phyloP scores from a whole-genome alignment of 2,797 vertebrate species.

The Syngnathus rostellatus region DNA sequence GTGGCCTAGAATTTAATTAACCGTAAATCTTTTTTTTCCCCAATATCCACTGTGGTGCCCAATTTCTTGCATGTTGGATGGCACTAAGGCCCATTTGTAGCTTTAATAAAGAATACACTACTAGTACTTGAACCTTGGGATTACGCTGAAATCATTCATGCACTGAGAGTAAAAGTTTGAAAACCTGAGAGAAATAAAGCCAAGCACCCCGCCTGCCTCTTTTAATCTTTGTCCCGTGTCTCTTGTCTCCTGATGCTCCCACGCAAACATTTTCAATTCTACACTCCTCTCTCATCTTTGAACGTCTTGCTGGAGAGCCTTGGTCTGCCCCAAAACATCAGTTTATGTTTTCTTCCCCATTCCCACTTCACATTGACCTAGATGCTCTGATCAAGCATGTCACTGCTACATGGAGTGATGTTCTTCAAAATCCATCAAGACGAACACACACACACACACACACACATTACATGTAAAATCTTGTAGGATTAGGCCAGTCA shows the following conservation, averaged over 20 bases:
- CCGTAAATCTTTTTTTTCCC: constrained; percentile 36
- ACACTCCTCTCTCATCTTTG: constrained; percentile 25
- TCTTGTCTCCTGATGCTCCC: constrained; percentile 27
- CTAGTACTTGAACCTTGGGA: constrained; percentile 47
- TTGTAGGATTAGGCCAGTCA: constrained; percentile 44
- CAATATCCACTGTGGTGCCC: constrained; percentile 24
- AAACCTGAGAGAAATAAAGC: constrained; percentile 30
- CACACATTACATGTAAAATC: constrained; percentile 20
- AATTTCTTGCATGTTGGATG: constrained; percentile 43
- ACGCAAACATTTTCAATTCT: constrained; percentile 24
- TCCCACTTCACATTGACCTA: constrained; percentile 56
- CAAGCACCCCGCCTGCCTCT: constrained; percentile 22
- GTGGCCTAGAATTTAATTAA: constrained; percentile 51
- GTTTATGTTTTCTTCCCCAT: constrained; percentile 14
- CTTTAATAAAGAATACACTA: constrained; percentile 44
- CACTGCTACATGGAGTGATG: constrained; percentile 44
- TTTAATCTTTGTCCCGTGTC: constrained; percentile 41
- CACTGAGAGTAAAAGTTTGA: constrained; percentile 17
- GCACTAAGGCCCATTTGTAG: constrained; percentile 33
- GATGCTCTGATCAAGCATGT: constrained; percentile 62
- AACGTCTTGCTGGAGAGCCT: constrained; percentile 31
- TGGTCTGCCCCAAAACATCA: constrained; percentile 30
- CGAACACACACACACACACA: neutral
- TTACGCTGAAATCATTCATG: constrained; percentile 37
- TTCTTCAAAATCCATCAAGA: constrained; percentile 41